phyloP scores from a whole-genome alignment of 1,140 invertebrate species.

The Drosophila tropicalis region DNA sequence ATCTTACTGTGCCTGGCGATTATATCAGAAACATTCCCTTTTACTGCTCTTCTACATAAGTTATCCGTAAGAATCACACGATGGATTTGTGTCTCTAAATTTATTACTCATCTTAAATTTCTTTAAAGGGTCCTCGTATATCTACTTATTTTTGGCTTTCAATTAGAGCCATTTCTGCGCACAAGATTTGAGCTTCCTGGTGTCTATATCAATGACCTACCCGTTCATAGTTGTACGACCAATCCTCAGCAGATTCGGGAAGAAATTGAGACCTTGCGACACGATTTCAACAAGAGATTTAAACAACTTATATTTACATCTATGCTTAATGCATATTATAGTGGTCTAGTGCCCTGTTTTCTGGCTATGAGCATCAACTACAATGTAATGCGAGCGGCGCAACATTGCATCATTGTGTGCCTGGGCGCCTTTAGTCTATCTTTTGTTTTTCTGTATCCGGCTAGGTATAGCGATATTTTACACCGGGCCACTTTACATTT shows the following conservation, averaged over 20 bases:
- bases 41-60: slow-evolving; percentile 85
- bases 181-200: slow-evolving; percentile 83
- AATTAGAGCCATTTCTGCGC: slow-evolving; percentile 89
- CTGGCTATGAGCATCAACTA: slow-evolving; percentile 95
- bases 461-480: slow-evolving; percentile 93
- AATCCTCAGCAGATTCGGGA: slow-evolving; percentile 89
- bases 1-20: slow-evolving; percentile 86
- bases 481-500: slow-evolving; percentile 95
- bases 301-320: slow-evolving; percentile 96
- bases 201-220: slow-evolving; percentile 82
- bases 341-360: slow-evolving; percentile 95
- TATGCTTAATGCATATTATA: slow-evolving; percentile 94
- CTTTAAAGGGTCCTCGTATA: slow-evolving; percentile 87
- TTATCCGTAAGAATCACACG: slow-evolving; percentile 90
- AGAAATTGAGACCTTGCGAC: slow-evolving; percentile 92
- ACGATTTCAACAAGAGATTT: slow-evolving; percentile 94
- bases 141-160: slow-evolving; percentile 92
- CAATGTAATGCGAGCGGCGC: slow-evolving; percentile 92
- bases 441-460: slow-evolving; percentile 88
- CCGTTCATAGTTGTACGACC: slow-evolving; percentile 89
- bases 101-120: neutral
- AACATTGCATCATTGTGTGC: slow-evolving; percentile 93
- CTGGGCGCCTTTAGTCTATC: slow-evolving; percentile 92
- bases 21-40: slow-evolving; percentile 64
- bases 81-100: neutral